phyloP scores from a whole-genome alignment of 2,888 invertebrate species.

The Chrysolina americana region DNA sequence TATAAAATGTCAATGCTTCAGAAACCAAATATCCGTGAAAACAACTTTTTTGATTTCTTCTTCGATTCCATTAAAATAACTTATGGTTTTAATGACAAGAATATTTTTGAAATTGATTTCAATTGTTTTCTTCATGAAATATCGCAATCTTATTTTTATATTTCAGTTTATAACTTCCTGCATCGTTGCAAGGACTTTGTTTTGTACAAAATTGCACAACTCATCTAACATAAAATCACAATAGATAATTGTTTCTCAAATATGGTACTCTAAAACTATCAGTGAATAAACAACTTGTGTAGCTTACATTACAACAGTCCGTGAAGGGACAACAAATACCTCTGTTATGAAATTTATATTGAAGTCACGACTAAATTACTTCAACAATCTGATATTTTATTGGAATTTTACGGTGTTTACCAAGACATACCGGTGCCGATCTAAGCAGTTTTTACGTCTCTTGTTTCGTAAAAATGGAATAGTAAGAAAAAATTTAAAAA shows the following conservation, averaged over 20 bases:
- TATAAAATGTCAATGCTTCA: no score
- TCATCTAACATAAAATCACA: background rate
- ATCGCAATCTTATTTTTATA: background rate
- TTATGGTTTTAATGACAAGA: background rate
- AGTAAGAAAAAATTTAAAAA: no score
- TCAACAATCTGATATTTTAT: background rate
- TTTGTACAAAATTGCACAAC: background rate
- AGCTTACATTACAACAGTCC: background rate
- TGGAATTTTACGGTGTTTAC: constrained; percentile 5
- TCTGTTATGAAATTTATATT: background rate
- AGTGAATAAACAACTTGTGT: background rate
- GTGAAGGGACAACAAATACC: background rate
- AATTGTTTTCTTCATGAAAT: background rate
- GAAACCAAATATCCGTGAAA: no score
- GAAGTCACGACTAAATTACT: background rate
- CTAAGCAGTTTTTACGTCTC: background rate
- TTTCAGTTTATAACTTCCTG: background rate
- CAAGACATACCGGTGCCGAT: background rate
- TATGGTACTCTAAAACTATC: background rate
- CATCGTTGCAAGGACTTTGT: background rate
- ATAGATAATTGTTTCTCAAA: background rate
- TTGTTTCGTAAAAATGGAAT: background rate
- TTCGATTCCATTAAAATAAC: no score
- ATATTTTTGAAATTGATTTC: background rate
- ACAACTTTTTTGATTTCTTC: no score